Percentiles rank a stretch among this genome's conserved stretches.
Evolutionary conservation across 2,888 invertebrate genomes (phyloP).

Genomic region (Malthinus flaveolus): DNA sequence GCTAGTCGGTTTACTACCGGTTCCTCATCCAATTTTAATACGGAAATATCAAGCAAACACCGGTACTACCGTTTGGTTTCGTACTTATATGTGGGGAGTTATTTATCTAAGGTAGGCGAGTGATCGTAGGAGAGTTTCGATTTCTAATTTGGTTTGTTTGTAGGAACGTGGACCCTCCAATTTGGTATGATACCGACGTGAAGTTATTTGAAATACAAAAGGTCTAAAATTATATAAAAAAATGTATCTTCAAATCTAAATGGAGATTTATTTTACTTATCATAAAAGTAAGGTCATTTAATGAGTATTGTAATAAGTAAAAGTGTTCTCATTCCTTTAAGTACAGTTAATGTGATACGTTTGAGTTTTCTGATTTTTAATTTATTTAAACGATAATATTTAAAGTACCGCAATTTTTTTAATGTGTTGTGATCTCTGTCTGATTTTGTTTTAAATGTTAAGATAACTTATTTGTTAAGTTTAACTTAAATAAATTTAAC

Average conservation of each 20-base stretch:
- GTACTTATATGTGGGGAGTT: slow-evolving; percentile 99
- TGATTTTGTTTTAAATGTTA: too few species aligned
- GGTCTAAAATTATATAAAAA: slow-evolving; percentile 63
- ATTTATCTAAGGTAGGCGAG: slow-evolving; percentile 85
- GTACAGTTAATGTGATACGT: slow-evolving; percentile 3
- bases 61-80: slow-evolving; percentile 98
- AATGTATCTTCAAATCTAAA: neutral
- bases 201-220: slow-evolving; percentile 98
- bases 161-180: slow-evolving; percentile 97
- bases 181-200: slow-evolving; percentile 99
- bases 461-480: too few species aligned
- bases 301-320: neutral
- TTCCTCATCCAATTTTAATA: slow-evolving; percentile 98
- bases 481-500: too few species aligned
- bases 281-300: neutral
- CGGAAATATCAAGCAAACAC: slow-evolving; percentile 98
- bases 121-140: neutral
- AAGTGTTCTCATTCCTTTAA: slow-evolving; percentile 1
- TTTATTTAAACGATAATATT: neutral
- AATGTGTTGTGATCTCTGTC: too few species aligned
- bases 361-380: slow-evolving; percentile 1
- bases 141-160: slow-evolving; percentile 42
- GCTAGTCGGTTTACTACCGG: slow-evolving; percentile 93
- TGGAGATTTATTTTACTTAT: neutral
- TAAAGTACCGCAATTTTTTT: too few species aligned